These are phyloP conservation scores for Apogon hyalosoma DNA, from an alignment of 2,797 vertebrate species.

Conservation along the genomic window DNA sequence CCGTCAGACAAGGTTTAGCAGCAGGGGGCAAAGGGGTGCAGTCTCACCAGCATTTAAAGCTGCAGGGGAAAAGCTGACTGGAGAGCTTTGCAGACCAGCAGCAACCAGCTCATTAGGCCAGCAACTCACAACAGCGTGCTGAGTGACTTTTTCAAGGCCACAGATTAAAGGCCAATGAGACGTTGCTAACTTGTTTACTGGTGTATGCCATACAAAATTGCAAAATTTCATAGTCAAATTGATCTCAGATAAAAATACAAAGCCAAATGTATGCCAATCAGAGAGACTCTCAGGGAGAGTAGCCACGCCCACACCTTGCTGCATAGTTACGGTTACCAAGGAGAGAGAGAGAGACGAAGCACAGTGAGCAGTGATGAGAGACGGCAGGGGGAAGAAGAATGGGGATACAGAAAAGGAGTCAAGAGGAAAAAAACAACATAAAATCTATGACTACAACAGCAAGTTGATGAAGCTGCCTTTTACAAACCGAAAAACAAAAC, in stretches of 20 bases:
- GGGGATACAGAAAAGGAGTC: constrained; percentile 4
- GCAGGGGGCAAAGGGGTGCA: constrained; percentile 19
- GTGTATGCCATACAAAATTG: constrained; percentile 22
- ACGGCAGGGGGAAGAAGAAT: constrained; percentile 22
- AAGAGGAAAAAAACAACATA: neutral
- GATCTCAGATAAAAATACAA: constrained; percentile 43
- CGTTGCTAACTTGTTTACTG: constrained; percentile 43
- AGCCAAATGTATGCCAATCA: constrained; percentile 52
- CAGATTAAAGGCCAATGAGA: constrained; percentile 42
- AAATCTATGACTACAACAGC: constrained; percentile 8
- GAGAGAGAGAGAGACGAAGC: constrained; percentile 30
- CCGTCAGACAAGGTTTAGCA: constrained; percentile 47
- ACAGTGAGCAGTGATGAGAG: constrained; percentile 10
- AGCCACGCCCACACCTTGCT: constrained; percentile 44
- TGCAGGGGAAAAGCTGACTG: constrained; percentile 13
- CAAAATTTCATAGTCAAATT: constrained; percentile 43
- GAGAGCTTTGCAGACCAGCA: constrained; percentile 31
- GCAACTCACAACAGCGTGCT: constrained; percentile 30
- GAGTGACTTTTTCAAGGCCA: constrained; percentile 45
- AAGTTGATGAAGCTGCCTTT: neutral
- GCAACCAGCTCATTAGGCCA: constrained; percentile 56
- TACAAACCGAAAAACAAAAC: neutral
- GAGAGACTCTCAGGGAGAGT: constrained; percentile 28
- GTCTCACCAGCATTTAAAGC: neutral
- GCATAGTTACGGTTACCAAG: constrained; percentile 62